Evolutionary conservation across 2,113 vertebrate species (phyloP), one percentile per base, ranked within the genome.

Genomic region (Ophthalmolycus amberensis): DNA sequence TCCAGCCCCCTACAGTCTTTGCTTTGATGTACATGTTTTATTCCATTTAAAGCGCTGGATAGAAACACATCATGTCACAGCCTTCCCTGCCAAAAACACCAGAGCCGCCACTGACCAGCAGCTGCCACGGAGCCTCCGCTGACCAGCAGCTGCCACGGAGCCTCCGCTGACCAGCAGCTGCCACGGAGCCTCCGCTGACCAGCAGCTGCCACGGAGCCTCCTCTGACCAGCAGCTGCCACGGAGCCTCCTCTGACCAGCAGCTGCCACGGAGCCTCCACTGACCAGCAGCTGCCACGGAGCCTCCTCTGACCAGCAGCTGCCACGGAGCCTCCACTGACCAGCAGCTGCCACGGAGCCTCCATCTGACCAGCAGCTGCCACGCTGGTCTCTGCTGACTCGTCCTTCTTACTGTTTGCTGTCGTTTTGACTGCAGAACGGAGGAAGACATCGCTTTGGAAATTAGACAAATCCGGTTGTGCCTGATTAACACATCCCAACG

Each of bases 401-500:
- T 9, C 48, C 27, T 22, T 56, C 44, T 40, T 9, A n/a, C 15
- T 79, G 40, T 75, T 52, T 1, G 5, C 66, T 67, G 59, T 62
- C 66, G 67, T 34, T 68, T 63, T 67, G 44, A 72, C 46, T 44
- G 68, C 46, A 22, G 20, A 64, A 77, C 52, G 10, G 58, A 80
- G 68, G n/a, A 44, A 77, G 70, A 78, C 70, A 4, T 70, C 81
- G 14, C 20, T 73, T 71, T 18, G 54, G 62, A 79, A 71, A 82
- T 79, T 9, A 52, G 16, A 59, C 46, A 68, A n/a, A 8, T 42
- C 9, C 7, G 20, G 67, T 52, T 58, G 56, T 20, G 20, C 2
- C 66, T 72, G 75, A 82, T 85, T 85, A 85, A 76, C 62, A 85
- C 46, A 42, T 65, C 74, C 69, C 78, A 71, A 60, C 38, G 34